Evolutionary conservation across 2,888 invertebrate genomes (phyloP), one percentile per base, ranked within the genome.

Genomic region (Oconnorella tubifera): DNA sequence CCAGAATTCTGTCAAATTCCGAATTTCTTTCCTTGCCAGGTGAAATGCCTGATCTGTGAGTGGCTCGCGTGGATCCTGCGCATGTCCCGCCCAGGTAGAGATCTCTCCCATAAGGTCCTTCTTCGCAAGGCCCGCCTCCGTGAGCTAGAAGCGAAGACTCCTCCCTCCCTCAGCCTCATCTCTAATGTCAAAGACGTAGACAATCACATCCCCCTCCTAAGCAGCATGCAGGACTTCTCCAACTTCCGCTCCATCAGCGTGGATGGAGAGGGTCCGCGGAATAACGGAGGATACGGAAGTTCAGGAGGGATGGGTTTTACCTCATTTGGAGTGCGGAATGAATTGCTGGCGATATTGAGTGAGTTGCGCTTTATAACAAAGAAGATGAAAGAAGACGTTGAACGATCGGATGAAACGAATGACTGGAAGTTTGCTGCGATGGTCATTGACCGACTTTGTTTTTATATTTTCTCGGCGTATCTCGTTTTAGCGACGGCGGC

Each of bases 351-450:
- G 33, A 73, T 73, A n/a, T 65, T 73, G n/a, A 72, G 70, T 61
- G 73, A 73, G 61, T 65, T 73, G 48, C 65, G 73, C n/a, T 73
- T 70, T 64, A 73, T 73, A 57, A 73, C 73, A 25, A 71, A 71
- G 48, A 73, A 69, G 59, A 73, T 73, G 40, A 72, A 73, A 56
- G 69, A 69, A 32, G 69, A 69, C 48, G 58, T 61, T 19, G 69
- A 69, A 25, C 29, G 66, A 25, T 51, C 51, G 3, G 69, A 69
- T 28, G 69, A 68, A 56, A 68, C 65, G 23, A 69, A 69, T 32
- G 69, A 69, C 55, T 69, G 69, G 69, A 69, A 69, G 63, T 69
- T 64, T 28, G 69, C 69, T 3, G 70, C 70, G 1, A 71, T 72
- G 71, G 72, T 70, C 32, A 70, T 72, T 49, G 72, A 72, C 55